Evolutionary conservation across 2,888 invertebrate genomes (phyloP).

Genomic region (Branchipolynoe longqiensis): DNA sequence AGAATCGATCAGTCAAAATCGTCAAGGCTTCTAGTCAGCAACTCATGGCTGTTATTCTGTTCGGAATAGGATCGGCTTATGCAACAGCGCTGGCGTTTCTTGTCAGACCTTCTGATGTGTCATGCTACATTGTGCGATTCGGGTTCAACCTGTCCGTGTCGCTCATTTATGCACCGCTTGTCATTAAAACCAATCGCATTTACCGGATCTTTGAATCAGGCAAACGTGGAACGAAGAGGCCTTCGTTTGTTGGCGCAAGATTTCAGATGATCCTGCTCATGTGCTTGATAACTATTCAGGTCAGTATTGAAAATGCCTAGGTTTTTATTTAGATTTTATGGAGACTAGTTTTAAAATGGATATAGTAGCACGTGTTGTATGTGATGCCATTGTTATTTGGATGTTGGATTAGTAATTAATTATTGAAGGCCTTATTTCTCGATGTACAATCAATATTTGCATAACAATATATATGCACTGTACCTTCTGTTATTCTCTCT

Average conservation of each 20-base stretch:
- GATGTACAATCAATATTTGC: no score
- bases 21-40: constrained; percentile 64
- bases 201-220: constrained; percentile 71
- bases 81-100: constrained; percentile 50
- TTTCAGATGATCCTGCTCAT: constrained; percentile 60
- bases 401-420: no score
- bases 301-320: no score
- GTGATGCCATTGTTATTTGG: no score
- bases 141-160: constrained; percentile 61
- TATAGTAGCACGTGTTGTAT: background rate
- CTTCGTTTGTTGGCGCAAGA: background rate
- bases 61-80: constrained; percentile 58
- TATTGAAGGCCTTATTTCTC: no score
- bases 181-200: constrained; percentile 70
- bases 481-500: no score
- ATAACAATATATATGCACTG: no score
- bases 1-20: constrained; percentile 53
- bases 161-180: constrained; percentile 61
- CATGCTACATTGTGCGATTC: constrained; percentile 52
- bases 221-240: constrained; percentile 59
- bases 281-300: constrained; percentile 52
- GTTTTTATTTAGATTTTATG: background rate
- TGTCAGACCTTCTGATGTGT: constrained; percentile 22
- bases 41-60: constrained; percentile 61
- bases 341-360: background rate